Percentiles rank a stretch among this genome's conserved stretches.
These are phyloP conservation scores for Terebella lapidaria DNA, from an alignment of 2,888 invertebrate species.

Conservation along the genomic window DNA sequence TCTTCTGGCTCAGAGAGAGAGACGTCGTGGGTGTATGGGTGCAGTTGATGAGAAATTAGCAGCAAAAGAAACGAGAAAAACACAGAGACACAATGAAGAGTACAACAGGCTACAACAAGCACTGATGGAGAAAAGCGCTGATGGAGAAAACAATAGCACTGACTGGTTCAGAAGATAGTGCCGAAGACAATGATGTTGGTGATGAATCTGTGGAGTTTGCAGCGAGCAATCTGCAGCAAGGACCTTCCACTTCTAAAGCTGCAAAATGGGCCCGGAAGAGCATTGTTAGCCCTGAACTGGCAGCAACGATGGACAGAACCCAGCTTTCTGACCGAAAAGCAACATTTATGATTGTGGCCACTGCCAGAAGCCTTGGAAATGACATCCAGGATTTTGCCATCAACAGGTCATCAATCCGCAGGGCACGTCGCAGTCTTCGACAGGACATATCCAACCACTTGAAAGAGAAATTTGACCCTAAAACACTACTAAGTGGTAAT, in stretches of 20 bases:
- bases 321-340: not conserved
- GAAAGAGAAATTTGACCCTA: not conserved
- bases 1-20: not conserved
- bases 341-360: not conserved
- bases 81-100: not conserved
- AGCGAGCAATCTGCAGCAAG: not conserved
- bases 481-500: not conserved
- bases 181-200: not conserved
- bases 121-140: not conserved
- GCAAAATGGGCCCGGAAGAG: not conserved
- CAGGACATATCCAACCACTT: not conserved
- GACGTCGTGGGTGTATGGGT: not conserved
- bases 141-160: not conserved
- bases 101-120: not conserved
- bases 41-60: not conserved
- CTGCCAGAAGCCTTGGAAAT: not conserved
- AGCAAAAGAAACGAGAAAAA: not conserved
- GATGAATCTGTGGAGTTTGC: not conserved
- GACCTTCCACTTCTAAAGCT: not conserved
- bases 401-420: not conserved
- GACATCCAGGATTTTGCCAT: not conserved
- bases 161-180: not conserved
- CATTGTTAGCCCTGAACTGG: not conserved
- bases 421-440: not conserved
- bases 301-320: not conserved